Evolutionary conservation across 2,113 vertebrate species (phyloP), one percentile per base, ranked within the genome.

Genomic region (Neodontobutis hainanensis): DNA sequence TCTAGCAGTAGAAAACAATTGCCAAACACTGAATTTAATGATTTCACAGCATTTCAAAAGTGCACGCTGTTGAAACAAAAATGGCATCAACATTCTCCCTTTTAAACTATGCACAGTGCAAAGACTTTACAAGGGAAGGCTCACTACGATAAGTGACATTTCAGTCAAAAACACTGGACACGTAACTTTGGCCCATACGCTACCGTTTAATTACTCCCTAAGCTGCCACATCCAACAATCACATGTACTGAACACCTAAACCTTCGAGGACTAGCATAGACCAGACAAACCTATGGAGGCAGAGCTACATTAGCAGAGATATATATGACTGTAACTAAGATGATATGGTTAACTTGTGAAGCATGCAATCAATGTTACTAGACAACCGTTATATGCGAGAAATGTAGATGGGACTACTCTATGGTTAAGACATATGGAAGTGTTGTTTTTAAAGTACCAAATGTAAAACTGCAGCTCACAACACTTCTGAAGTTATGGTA

Each of bases 41-140:
- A 55, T 27, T 83, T 88, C 84, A 86, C 83, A 87, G 78, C 84
- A 76, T 83, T 75, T 68, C 75, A 85, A 68, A 77, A 87, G 81
- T 78, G 78, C 81, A 78, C 87, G 64, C 77, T 79, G 72, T 69
- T 77, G 65, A 69, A 73, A 83, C 47, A 75, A 71, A 27, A 27
- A 77, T 65, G 60, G 60, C 64, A 81, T 73, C 53, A 78, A 58
- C 53, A 50, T 51, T 80, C 75, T 88, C 76, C 80, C 73, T 78
- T 79, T 84, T 19, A 77, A 77, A 81, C 75, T 46, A 78, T 70
- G 75, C 82, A 81, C 47, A 74, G 75, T 73, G 80, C 81, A 89
- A 78, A 85, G 59, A 52, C 68, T 66, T 76, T n/a, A 83, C 52
- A 73, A 79, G 57, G 70, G 80, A 81, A 47, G 47, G 61, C 61